Base-by-base conservation (phyloP, 2,888 invertebrate species). In the Pseudanteris insignis region DNA sequence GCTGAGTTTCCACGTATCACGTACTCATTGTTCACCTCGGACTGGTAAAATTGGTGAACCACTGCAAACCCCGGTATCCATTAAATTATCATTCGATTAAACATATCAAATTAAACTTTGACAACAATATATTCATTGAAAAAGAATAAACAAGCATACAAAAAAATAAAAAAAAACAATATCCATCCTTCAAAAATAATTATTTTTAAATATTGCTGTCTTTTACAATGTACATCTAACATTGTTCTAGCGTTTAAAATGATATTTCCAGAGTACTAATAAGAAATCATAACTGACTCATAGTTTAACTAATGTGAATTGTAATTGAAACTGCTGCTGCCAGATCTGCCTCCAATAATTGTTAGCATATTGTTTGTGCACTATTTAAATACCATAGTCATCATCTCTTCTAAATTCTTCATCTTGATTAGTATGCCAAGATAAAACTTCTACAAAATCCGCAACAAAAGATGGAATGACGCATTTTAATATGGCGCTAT, bases 391-490 rank as follows among this genome's bases (percentile, higher is more conserved):
- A 86, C 86, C 86, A 75, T 85, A 85, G 76, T 86, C 83, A 61
- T 83, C 83, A 68, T 85, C 61, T 6, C 59, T 55, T 37, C 60
- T 60, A 32, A 88, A 89, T 73, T 87, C 86, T 78, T 89, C 89
- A 59, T 87, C 86, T 71, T 88, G 86, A 81, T 92, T 90, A 68
- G 91, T 91, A 70, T 90, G 90, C 93, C 93, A 93, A 37, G 91
- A 90, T 44, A 90, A 85, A 67, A 96, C 92, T 74, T 84, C 86
- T 63, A 96, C 92, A 82, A 94, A 95, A 83, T 95, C 94, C 61
- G 92, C 91, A 62, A 94, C 94, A 82, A 94, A 96, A 63, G 92
- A 92, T 38, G 95, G 95, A 74, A 93, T 90, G 72, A 91, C 91
- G 83, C 93, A 94, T 83, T 92, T 93, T 73, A 93, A 83, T 66